Conservation (phyloP, 2,113 vertebrate species). For the Oryzias melastigma region DNA sequence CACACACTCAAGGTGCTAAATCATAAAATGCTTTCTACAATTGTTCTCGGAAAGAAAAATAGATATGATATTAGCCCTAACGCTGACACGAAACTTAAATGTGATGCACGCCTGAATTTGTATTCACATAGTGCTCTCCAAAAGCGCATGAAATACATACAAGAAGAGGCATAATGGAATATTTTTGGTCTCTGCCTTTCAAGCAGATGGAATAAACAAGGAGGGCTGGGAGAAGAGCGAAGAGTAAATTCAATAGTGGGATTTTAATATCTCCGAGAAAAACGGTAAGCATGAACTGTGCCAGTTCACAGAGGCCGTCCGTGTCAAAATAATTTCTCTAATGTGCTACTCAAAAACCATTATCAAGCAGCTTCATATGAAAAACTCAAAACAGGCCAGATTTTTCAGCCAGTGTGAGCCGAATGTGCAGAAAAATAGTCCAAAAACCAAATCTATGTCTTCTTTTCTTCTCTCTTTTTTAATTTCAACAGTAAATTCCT, state of each 20-base stretch:
- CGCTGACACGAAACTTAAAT: conserved; percentile 17
- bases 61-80: conserved; percentile 21
- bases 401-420: too few relatives aligned
- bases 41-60: conserved; percentile 40
- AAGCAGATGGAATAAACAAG: conserved; percentile 36
- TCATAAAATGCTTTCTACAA: conserved; percentile 24
- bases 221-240: conserved; percentile 8
- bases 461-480: too few relatives aligned
- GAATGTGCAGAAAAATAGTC: too few relatives aligned
- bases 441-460: too few relatives aligned
- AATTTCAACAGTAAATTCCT: too few relatives aligned
- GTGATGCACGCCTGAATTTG: conserved; percentile 27
- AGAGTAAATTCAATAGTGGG: conserved; percentile 33
- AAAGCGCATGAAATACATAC: conserved; percentile 38
- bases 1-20: conserved; percentile 24
- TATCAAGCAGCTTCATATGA: conserved; percentile 32
- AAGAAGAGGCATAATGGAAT: conserved; percentile 42
- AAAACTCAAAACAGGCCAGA: not conserved
- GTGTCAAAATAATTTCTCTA: conserved; percentile 29
- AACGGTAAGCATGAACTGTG: conserved; percentile 21
- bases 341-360: conserved; percentile 37
- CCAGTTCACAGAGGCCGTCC: conserved; percentile 29
- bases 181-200: conserved; percentile 34
- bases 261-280: conserved; percentile 49
- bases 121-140: conserved; percentile 39